Evolutionary conservation across 2,797 vertebrate genomes (phyloP).

Genomic region (Pempheris klunzingeri): DNA sequence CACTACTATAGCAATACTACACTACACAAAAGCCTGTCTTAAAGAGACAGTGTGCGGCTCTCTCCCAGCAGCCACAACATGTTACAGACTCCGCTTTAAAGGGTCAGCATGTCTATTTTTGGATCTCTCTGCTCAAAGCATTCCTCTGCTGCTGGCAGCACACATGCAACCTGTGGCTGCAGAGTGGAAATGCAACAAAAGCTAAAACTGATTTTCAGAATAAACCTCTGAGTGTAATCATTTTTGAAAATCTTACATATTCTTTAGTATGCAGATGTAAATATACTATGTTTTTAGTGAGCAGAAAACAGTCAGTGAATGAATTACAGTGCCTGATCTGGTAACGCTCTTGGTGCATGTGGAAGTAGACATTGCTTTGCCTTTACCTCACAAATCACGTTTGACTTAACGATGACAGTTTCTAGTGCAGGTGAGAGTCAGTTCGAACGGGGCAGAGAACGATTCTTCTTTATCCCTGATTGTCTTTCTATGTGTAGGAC

Average conservation of each 20-base stretch:
- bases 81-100: constrained; percentile 65
- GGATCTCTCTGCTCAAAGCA: constrained; percentile 62
- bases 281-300: neutral
- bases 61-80: constrained; percentile 66
- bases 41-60: constrained; percentile 69
- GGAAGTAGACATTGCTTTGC: constrained; percentile 20
- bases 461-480: neutral
- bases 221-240: neutral
- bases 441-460: neutral
- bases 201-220: constrained; percentile 19
- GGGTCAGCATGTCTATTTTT: constrained; percentile 80
- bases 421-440: constrained; percentile 23
- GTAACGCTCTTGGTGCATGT: neutral
- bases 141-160: constrained; percentile 50
- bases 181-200: constrained; percentile 38
- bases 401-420: constrained; percentile 37
- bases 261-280: neutral
- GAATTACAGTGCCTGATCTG: constrained; percentile 4
- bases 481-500: neutral
- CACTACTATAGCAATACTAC: constrained; percentile 62
- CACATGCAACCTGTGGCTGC: constrained; percentile 72
- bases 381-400: constrained; percentile 51
- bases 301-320: constrained; percentile 3
- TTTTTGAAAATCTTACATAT: neutral
- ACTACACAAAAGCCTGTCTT: constrained; percentile 61